A percentile compares a stretch with the other conserved stretches of the same genome.
phyloP scores from a whole-genome alignment of 2,113 vertebrate species.

The Cyphomyrus plagiostoma region DNA sequence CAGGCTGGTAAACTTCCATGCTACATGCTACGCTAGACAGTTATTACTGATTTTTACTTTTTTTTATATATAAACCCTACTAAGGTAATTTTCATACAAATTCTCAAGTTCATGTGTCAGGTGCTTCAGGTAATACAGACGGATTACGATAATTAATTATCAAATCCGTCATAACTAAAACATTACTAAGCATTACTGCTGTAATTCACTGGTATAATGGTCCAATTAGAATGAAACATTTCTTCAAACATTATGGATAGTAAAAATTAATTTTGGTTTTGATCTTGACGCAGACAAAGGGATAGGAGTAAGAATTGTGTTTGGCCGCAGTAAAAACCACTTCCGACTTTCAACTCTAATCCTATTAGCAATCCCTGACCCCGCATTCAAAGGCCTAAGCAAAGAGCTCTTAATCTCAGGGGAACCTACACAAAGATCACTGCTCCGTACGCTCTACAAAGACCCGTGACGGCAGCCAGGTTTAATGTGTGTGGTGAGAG shows the following conservation, averaged over 20 bases:
- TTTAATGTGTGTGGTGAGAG: background rate
- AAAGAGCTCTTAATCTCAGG: background rate
- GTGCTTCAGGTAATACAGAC: background rate
- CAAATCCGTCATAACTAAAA: background rate
- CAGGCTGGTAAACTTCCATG: background rate
- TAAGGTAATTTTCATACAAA: background rate
- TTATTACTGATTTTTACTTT: background rate
- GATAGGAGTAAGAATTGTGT: background rate
- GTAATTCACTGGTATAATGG: background rate
- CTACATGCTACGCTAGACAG: background rate
- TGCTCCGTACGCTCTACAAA: background rate
- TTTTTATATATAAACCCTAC: background rate
- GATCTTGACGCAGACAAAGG: background rate
- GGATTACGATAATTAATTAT: background rate
- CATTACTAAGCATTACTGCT: background rate
- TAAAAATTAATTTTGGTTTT: background rate
- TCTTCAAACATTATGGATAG: background rate
- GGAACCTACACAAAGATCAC: background rate
- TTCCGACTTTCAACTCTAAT: constrained; percentile 1
- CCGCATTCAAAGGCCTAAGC: background rate
- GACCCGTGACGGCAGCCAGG: background rate
- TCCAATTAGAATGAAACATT: background rate
- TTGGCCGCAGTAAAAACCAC: background rate
- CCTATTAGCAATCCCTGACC: background rate
- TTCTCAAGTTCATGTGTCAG: background rate